Percentiles rank a stretch among this genome's conserved stretches.
These are phyloP conservation scores for Gallinago solitaria DNA, from an alignment of 2,797 vertebrate genomes.

Conservation along the genomic window DNA sequence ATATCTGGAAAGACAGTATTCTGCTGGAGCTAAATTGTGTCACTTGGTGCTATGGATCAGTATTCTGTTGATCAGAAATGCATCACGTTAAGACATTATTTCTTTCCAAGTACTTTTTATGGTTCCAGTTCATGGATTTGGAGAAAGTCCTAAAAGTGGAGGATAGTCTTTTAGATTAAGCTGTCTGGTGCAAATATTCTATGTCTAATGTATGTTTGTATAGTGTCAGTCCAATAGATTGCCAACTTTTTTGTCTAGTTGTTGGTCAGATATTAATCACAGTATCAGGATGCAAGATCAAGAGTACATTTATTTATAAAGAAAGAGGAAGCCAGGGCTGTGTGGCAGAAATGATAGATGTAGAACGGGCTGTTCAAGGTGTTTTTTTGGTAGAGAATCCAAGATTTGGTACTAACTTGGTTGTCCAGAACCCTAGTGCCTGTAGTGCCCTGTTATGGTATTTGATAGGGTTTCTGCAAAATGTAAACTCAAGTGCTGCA, in stretches of 20 bases:
- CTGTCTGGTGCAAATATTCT: neutral
- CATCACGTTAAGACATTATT: neutral
- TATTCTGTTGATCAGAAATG: neutral
- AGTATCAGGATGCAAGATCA: neutral
- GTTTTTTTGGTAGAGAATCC: neutral
- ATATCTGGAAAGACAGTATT: neutral
- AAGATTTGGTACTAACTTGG: neutral
- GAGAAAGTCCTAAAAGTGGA: neutral
- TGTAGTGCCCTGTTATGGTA: neutral
- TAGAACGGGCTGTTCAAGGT: neutral
- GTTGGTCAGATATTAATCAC: neutral
- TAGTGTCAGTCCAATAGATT: neutral
- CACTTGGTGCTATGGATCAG: neutral
- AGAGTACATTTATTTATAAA: neutral
- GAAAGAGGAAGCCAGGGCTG: neutral
- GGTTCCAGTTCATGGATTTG: neutral
- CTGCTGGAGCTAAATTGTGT: neutral
- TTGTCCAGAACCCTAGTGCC: neutral
- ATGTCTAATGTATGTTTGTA: neutral
- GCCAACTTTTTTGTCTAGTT: neutral
- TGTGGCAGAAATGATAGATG: neutral
- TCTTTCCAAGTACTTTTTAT: neutral
- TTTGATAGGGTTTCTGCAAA: neutral
- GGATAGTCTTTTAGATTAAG: neutral
- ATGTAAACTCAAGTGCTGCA: neutral